Base-by-base conservation (phyloP, 2,888 invertebrate genomes). In the Hybos culiciformis region DNA sequence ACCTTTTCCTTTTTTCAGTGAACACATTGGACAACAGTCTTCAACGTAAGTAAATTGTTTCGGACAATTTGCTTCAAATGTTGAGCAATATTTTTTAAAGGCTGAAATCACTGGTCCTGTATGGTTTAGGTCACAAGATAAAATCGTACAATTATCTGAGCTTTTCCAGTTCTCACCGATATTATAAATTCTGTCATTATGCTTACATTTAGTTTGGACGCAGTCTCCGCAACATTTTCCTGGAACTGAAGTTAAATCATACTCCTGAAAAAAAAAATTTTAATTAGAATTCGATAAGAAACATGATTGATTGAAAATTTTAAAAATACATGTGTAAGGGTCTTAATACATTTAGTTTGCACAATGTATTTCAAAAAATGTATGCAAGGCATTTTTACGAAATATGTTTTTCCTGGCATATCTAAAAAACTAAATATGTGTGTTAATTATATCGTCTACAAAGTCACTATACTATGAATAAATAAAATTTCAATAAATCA, bases 151-250 rank as follows among this genome's bases (percentile, higher is more conserved):
- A 20, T 58, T 60, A 36, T 57, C 55, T 8, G 52, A 46, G 26
- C 59, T 62, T 44, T 59, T 63, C 66, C 67, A 66, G 9, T 59
- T 58, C 14, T 63, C 57, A 3, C 63, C 65, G 12, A 64, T 52
- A 2, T 52, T 49, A 38, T 61, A 61, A 14, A 60, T 48, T 41
- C 54, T 54, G 19, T 57, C 53, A 15, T 57, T 56, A 49, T 56
- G 58, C 40, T 55, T 56, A 37, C 66, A 67, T 49, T 62, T 61
- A 2, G 59, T 62, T 34, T 58, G 58, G 3, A 62, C 55, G 42
- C 66, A 67, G 47, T 58, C 56, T 0, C 66, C 63, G 41, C 67
- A 67, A 36, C 67, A 67, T 44, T 60, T 57, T 20, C 51, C 58
- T 3, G 50, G 37, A 9, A 51, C 51, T 4, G 51, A 48, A 1